Base-by-base conservation (phyloP, 2,888 invertebrate genomes). In the Lycophotia porphyrea region DNA sequence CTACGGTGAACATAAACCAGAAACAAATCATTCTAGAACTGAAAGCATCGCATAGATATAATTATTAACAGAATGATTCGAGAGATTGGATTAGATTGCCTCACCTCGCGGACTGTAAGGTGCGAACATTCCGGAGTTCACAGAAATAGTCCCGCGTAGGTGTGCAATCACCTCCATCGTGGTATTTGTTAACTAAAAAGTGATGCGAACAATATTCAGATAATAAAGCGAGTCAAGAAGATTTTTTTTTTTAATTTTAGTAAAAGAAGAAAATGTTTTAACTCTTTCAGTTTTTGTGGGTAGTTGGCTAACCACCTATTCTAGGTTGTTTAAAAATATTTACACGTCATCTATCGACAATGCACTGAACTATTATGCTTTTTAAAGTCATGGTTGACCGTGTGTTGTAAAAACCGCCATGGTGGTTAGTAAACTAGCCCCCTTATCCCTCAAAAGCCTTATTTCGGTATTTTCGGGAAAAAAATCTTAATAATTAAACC, bases 141-240 rank as follows among this genome's bases (percentile, higher is more conserved):
- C 87, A 78, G 85, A 92, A 91, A 92, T 92, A 92, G 88, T 84
- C 66, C 36, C 21, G 87, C 89, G 92, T 92, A 87, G 92, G 92
- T 88, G 86, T 86, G 67, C 78, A 68, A 84, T 81, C 87, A 89
- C 84, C 88, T 84, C 84, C 79, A 81, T 84, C 82, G 81, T 79
- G 78, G 72, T 87, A 74, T 82, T 76, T 74, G 82, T 72, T 81
- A 83, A 83, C 82, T 75, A 74, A 85, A 80, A 82, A 81, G 64
- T 66, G 52, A 73, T 76, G 76, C 34, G 31, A 87, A 78, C 77
- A 80, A 76, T 82, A 76, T 82, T 81, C 64, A 69, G 69, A 78
- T 76, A 84, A 76, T 81, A 78, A 84, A 81, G 9, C 21, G 34
- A 73, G 76, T 66, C 68, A 47, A n/a, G 34, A 71, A 75, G 36